Evolutionary conservation across 2,113 vertebrate species (phyloP), one percentile per base, ranked within the genome.

Genomic region (Rutilus rutilus): DNA sequence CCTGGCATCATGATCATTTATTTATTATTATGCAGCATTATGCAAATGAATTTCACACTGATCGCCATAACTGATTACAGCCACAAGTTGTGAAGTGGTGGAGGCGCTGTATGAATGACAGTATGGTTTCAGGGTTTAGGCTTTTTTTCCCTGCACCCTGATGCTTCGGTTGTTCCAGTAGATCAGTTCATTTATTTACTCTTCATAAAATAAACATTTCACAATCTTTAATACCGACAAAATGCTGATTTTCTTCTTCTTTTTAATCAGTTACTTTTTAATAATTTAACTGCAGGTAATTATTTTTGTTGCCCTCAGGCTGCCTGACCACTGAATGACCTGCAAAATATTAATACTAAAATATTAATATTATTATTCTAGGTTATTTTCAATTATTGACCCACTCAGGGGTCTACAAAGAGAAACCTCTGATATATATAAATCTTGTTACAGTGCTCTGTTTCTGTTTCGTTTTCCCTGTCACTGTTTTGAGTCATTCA

Each of bases 1-100:
- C 23, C 9, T 62, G 54, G 74, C 71, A 45, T 39, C 50, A 79
- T 71, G 33, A 71, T 73, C 65, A 83, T 83, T 73, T 59, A 83
- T 83, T 83, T 83, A 73, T 57, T 71, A 42, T 54, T 83, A 73
- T 73, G 67, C 81, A 83, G 67, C 67, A 73, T 83, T 83, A 83
- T 83, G 81, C 81, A 83, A 83, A 83, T 83, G 10, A 3, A 57
- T 83, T 83, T 36, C 64, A 67, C 64, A 83, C 50, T 73, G 81
- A 9, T 83, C 19, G 27, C 45, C 45, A 71, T 69, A 69, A 71
- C 45, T 82, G 21, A n/a, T 36, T 57, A 57, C 21, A 71, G 33
- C 50, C 17, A 39, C 73, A 67, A 73, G 27, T 57, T 27, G n/a
- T n/a, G n/a, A 73, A 39, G 21, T n/a, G 23, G 47, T 42, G 39